Evolutionary conservation across 23 tunicate genomes (phyloP).

Genomic region (Aplidium turbinatum): DNA sequence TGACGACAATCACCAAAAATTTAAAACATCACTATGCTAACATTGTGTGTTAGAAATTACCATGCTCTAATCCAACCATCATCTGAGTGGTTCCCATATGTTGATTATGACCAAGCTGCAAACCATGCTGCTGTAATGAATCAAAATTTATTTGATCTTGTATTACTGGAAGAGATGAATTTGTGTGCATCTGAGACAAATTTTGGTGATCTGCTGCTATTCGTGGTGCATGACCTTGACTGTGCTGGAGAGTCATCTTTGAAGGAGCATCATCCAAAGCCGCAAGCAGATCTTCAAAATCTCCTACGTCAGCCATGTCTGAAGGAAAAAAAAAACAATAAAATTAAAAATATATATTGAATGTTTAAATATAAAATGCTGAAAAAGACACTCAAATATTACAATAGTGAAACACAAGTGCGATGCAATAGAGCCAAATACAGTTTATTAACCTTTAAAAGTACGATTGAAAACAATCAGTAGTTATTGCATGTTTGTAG

Average conservation of each 20-base stretch:
- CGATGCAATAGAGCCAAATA: not conserved
- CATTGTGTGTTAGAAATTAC: too few species aligned
- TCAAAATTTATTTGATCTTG: slow-evolving; percentile 13
- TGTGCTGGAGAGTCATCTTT: slow-evolving; percentile 9
- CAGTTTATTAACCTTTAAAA: not conserved
- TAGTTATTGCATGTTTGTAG: not conserved
- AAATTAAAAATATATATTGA: not conserved
- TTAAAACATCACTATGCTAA: too few species aligned
- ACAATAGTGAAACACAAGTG: not conserved
- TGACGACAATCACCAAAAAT: too few species aligned
- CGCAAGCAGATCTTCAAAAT: slow-evolving; percentile 55
- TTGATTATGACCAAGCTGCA: not conserved
- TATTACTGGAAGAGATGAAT: not conserved
- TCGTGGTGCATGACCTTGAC: not conserved
- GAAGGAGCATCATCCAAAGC: slow-evolving; percentile 33
- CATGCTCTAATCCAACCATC: not conserved
- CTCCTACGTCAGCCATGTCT: slow-evolving; percentile 41
- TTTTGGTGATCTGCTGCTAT: not conserved
- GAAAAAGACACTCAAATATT: not conserved
- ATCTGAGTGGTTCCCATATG: not conserved
- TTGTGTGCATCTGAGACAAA: slow-evolving; percentile 3
- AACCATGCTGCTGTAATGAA: not conserved
- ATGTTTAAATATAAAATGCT: not conserved
- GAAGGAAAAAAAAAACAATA: not conserved
- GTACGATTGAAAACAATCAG: too few species aligned